Percentiles rank a stretch among this genome's conserved stretches.
phyloP scores from a whole-genome alignment of 2,113 vertebrate species.

The Arvicanthis niloticus region DNA sequence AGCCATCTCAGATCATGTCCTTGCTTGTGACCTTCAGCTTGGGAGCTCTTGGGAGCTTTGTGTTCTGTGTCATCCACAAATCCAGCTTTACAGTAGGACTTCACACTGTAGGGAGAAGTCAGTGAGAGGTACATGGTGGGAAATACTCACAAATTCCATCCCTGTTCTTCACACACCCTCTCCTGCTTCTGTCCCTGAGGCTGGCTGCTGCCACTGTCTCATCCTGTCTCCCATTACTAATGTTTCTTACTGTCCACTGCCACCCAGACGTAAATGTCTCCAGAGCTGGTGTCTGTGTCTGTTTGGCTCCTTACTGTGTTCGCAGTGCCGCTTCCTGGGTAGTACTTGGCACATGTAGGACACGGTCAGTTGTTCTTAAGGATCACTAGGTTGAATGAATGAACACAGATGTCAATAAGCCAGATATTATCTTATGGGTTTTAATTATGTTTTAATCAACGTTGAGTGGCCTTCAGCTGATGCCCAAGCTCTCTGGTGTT shows the following conservation, averaged over 20 bases:
- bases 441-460: not conserved
- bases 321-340: not conserved
- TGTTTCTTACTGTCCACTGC: not conserved
- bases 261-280: not conserved
- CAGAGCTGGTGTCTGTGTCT: not conserved
- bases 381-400: not conserved
- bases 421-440: not conserved
- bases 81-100: not conserved
- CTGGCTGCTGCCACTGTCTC: not conserved
- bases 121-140: not conserved
- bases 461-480: not conserved
- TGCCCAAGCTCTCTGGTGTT: not conserved
- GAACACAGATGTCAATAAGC: not conserved
- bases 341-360: not conserved
- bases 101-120: not conserved
- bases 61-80: not conserved
- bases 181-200: not conserved
- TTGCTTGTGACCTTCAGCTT: not conserved
- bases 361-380: conserved; percentile 1
- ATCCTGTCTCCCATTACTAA: not conserved
- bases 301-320: not conserved
- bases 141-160: no score
- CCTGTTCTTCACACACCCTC: fast-evolving
- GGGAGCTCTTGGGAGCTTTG: not conserved
- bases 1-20: not conserved